phyloP scores from a whole-genome alignment of 2,113 vertebrate species.

The mouse (Mus musculus) region GRCm39 chr8:8223001-8223500 shows the following conservation, averaged over 20 bases:
- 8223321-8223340: neutral
- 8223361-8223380: neutral
- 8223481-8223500: neutral
- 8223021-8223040: neutral
- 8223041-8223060: too few species aligned
- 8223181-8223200: slow-evolving; percentile 47
- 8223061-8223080: too few species aligned
- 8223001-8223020: neutral
- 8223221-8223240: slow-evolving; percentile 34
- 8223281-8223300: neutral
- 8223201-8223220: slow-evolving; percentile 18
- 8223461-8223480: neutral
- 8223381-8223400: neutral
- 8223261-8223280: neutral
- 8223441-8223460: neutral
- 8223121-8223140: neutral
- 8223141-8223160: neutral
- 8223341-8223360: neutral
- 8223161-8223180: slow-evolving; percentile 22
- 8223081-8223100: neutral
- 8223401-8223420: neutral
- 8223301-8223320: neutral
- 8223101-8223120: neutral
- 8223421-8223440: neutral
- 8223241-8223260: neutral